Evolutionary conservation across 2,888 invertebrate genomes (phyloP).

Genomic region (Margaritifera margaritifera): DNA sequence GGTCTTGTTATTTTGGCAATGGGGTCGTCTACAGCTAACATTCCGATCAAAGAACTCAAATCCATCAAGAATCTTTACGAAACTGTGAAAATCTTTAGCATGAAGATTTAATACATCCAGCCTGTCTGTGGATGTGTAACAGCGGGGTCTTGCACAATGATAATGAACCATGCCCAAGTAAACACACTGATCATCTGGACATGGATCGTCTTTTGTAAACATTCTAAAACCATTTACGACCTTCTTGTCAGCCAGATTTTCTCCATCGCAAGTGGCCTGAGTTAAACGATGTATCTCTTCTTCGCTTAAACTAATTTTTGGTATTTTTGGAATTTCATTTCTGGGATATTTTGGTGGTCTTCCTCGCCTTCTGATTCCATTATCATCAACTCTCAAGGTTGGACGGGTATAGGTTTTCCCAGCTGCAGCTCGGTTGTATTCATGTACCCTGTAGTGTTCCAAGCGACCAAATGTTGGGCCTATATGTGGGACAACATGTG

Average conservation of each 20-base stretch:
- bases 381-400: conserved; percentile 38
- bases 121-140: conserved; percentile 87
- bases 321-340: conserved; percentile 64
- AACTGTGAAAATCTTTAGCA: conserved; percentile 88
- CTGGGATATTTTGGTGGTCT: conserved; percentile 93
- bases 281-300: conserved; percentile 54
- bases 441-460: conserved; percentile 90
- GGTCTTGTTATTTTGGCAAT: conserved; percentile 81
- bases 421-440: conserved; percentile 76
- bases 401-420: conserved; percentile 45
- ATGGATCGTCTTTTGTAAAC: conserved; percentile 74
- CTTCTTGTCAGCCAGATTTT: conserved; percentile 29
- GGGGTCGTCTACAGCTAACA: conserved; percentile 81
- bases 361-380: conserved; percentile 87
- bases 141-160: conserved; percentile 88
- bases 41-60: conserved; percentile 88
- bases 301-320: conserved; percentile 63
- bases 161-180: conserved; percentile 83
- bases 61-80: conserved; percentile 86
- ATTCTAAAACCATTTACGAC: conserved; percentile 63
- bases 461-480: conserved; percentile 76
- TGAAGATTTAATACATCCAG: conserved; percentile 86
- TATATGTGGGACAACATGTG: conserved; percentile 76
- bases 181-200: conserved; percentile 83
- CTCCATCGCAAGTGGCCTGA: conserved; percentile 17